Evolutionary conservation across 2,113 vertebrate genomes (phyloP).

Genomic region (Sitta europaea): DNA sequence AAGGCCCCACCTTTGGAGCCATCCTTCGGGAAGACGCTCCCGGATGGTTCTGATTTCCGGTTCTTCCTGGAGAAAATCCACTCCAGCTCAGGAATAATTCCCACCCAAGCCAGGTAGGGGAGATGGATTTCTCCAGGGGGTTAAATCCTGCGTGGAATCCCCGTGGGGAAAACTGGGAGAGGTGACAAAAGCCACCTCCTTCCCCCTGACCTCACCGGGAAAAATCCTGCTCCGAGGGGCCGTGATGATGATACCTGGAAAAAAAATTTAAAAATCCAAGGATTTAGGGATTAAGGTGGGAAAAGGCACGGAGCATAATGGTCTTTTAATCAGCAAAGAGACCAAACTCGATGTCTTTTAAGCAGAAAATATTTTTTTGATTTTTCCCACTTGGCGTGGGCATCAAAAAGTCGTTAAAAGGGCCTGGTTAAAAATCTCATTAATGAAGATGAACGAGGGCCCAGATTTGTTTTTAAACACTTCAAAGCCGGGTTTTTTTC

Average conservation of each 20-base stretch:
- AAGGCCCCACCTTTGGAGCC: neutral
- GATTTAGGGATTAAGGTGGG: neutral
- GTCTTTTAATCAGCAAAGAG: neutral
- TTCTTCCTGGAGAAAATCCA: neutral
- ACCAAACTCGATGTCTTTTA: neutral
- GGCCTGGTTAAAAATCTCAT: conserved; percentile 44
- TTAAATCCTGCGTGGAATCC: fast-evolving
- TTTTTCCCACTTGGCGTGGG: neutral
- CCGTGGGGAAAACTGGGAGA: neutral
- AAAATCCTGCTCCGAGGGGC: neutral
- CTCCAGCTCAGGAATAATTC: neutral
- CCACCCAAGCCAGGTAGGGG: neutral
- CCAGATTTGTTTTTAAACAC: conserved; percentile 37
- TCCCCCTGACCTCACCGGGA: fast-evolving
- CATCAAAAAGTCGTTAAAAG: conserved; percentile 44
- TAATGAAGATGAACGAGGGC: conserved; percentile 54
- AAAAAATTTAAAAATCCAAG: too few species aligned
- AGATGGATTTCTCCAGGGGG: neutral
- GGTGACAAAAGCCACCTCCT: neutral
- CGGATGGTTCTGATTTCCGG: neutral
- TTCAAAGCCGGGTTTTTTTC: conserved; percentile 4
- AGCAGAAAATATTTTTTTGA: neutral
- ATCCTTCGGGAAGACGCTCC: neutral
- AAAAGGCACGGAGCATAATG: neutral
- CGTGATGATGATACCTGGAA: fast-evolving